Evolutionary conservation across 2,888 invertebrate species (phyloP), one percentile per base, ranked within the genome.

Genomic region (Mimachlamys varia): DNA sequence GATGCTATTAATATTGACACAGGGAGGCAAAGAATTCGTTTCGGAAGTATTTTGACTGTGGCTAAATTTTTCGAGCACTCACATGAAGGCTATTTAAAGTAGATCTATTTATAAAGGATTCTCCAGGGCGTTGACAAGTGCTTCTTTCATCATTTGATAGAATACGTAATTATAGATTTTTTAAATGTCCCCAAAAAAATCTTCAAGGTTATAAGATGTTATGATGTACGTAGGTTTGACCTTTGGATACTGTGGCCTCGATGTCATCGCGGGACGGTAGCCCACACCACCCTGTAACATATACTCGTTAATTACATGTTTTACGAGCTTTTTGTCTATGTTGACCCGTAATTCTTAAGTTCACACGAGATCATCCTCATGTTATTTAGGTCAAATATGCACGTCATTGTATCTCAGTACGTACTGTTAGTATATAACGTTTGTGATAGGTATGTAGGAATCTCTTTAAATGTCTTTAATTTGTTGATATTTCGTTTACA

Each of bases 331-430:
- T 76, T 76, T 76, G 76, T 76, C 76, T 76, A 33, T 76, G 27
- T 33, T 76, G 76, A 27, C 13, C 76, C 33, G 33, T 76, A 22
- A 76, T 27, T 76, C 33, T 13, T 7, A 76, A 76, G 76, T 76
- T 76, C 27, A 76, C 76, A 76, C 76, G 76, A 76, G 76, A 76
- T 76, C 76, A 76, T 76, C 76, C 33, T 10, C 27, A 33, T 27
- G 76, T 76, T 76, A 76, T 76, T 76, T 76, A 76, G 76, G 76
- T 76, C 76, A 76, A 76, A 76, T 76, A 76, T 76, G 76, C 76
- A 76, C 76, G 76, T 1, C 76, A 15, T 76, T 76, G 76, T 76
- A 33, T 76, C 33, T 33, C 17, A 22, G 76, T 12, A 17, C 27
- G 2, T 12, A 33, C 4, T 76, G 33, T 33, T 0, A n/a, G n/a